These are phyloP conservation scores for Aurelia coerulea DNA, from an alignment of 30 jellyfish, hydroid and myxozoan genomes.

Conservation along the genomic window DNA sequence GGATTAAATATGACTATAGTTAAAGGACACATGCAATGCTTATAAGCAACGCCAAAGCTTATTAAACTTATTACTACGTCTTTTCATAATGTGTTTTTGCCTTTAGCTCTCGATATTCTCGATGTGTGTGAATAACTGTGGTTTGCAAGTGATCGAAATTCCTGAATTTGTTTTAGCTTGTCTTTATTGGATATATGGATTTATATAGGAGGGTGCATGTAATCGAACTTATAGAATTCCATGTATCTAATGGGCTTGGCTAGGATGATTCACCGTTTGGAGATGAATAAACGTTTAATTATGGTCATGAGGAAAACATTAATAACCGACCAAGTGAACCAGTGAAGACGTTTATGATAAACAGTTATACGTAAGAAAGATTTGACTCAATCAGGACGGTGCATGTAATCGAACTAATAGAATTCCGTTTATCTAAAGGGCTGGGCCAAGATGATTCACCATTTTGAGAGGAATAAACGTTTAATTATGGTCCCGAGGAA, in stretches of 20 bases:
- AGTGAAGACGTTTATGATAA: no score
- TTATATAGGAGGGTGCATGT: constrained; percentile 13
- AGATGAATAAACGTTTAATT: neutral
- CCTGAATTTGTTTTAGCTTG: constrained; percentile 20
- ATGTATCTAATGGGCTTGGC: constrained; percentile 44
- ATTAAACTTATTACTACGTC: constrained; percentile 26
- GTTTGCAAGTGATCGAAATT: constrained; percentile 25
- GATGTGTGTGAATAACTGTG: constrained; percentile 56
- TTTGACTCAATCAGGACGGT: neutral
- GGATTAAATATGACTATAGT: constrained; percentile 22
- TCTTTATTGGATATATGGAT: constrained; percentile 30
- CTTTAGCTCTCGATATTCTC: constrained; percentile 12
- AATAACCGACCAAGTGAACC: no score
- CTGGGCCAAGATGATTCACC: constrained; percentile 33
- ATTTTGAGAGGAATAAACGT: neutral
- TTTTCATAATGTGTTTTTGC: constrained; percentile 31
- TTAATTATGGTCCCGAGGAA: no score
- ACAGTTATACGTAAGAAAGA: no score
- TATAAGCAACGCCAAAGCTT: constrained; percentile 32
- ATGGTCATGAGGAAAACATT: no score
- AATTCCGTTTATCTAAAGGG: constrained; percentile 20
- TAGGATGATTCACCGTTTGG: constrained; percentile 9
- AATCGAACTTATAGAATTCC: constrained; percentile 36
- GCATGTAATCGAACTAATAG: constrained; percentile 23
- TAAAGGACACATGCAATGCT: constrained; percentile 50